Base-by-base conservation (phyloP, 2,888 invertebrate species). In the Apodemia zela region DNA sequence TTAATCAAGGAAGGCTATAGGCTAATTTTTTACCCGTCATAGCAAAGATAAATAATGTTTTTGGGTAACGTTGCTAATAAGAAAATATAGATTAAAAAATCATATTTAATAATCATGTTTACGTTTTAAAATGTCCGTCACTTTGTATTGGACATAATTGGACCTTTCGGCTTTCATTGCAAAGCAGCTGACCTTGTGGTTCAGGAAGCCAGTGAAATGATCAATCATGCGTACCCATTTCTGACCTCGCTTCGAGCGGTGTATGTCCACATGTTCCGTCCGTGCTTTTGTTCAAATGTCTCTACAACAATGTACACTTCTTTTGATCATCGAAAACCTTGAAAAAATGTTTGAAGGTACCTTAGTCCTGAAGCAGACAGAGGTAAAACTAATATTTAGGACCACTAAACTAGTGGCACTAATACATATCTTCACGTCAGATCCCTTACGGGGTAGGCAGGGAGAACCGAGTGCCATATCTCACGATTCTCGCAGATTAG, bases 131-230 rank as follows among this genome's bases (percentile, higher is more conserved):
- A 45, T 45, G n/a, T 15, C 42, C 61, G 61, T 61, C 51, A 18
- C 51, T 51, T 51, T 60, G 60, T 60, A 25, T 11, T 60, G 42
- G 54, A 54, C 54, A 54, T 65, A 68, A 70, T 68, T 65, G 67
- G 70, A 70, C 68, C 71, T 73, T 73, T 73, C 69, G 69, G 65
- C 76, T 81, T 79, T 75, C 74, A 83, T 80, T 45, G 45, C 82
- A 84, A 82, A 74, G 82, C 71, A 63, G 80, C 58, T 71, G 82
- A 71, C 85, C 87, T 86, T 75, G 60, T 6, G 17, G 67, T 75
- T 67, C 82, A 78, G 87, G 87, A 87, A 87, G 74, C 65, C 35
- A 76, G 82, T 79, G 85, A 86, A 87, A 86, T 86, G 82, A 86
- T 86, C 85, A 82, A 86, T 87, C 81, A 82, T 77, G 66, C 70